Evolutionary conservation across 2,888 invertebrate species (phyloP).

Genomic region (Cosmopolites sordidus): DNA sequence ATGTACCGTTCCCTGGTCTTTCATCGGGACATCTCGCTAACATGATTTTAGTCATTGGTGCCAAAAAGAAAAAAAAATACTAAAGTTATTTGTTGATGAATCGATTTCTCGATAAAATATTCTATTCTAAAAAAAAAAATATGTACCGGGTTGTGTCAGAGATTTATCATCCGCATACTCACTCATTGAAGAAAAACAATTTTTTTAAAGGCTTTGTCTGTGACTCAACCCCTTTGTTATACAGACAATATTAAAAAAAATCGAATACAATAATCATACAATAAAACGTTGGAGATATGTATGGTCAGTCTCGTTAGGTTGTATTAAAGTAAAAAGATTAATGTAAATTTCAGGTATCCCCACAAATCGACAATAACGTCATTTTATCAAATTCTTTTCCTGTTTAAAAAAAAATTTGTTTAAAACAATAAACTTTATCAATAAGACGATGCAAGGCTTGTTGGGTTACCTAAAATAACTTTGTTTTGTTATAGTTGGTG

Average conservation of each 20-base stretch:
- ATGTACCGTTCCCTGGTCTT: background rate
- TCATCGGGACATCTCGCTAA: background rate
- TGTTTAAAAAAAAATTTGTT: too few species aligned
- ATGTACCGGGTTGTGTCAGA: background rate
- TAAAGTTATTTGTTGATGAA: too few species aligned
- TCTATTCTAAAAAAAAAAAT: slow-evolving; percentile 3
- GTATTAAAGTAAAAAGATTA: background rate
- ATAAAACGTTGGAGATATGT: slow-evolving; percentile 28
- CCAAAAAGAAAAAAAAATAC: slow-evolving; percentile 16
- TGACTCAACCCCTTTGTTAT: background rate
- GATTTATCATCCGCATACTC: too few species aligned
- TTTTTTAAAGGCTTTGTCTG: background rate
- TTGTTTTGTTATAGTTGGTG: too few species aligned
- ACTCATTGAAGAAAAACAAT: too few species aligned
- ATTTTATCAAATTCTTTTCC: too few species aligned
- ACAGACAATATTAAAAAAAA: slow-evolving; percentile 35
- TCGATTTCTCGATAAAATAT: too few species aligned
- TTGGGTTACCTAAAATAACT: too few species aligned
- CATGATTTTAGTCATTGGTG: slow-evolving; percentile 13
- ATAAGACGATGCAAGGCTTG: too few species aligned
- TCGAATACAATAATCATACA: slow-evolving; percentile 37
- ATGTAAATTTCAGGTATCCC: too few species aligned
- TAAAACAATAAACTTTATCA: too few species aligned
- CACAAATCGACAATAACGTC: too few species aligned
- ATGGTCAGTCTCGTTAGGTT: slow-evolving; percentile 1